Base-by-base conservation (phyloP, 2,113 vertebrate genomes). In the Cercopithecus mona region DNA sequence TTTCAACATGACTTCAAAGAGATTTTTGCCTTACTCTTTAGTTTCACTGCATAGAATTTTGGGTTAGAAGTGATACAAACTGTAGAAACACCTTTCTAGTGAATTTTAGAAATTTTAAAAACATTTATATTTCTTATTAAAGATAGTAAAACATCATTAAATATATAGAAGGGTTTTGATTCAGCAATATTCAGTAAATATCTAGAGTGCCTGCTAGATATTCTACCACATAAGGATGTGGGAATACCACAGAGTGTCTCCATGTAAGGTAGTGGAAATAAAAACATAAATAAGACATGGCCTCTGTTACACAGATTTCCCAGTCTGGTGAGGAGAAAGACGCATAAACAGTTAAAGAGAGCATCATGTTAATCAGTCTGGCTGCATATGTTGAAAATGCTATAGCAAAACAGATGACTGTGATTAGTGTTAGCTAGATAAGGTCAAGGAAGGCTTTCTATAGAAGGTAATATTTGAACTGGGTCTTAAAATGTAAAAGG, bases 401-500 rank as follows among this genome's bases (percentile, higher is more conserved):
- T 20, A 13, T 18, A 8, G 48, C 18, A 75, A 70, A 95, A 48
- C 52, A 91, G 45, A 66, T 57, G 9, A 23, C 45, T 48, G 25
- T 83, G 73, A 45, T 92, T 83, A 50, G 70, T 64, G 64, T 83
- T 79, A 81, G 50, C 25, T 55, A 48, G 64, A 79, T 82, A 66
- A 68, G 22, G 22, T 55, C 23, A 50, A 72, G 73, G 61, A 79
- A 80, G 20, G 22, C 50, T 94, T 84, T 83, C 43, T 30, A 13
- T 20, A 14, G 27, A 45, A 84, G 17, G 50, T 68, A 76, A 23
- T 95, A 85, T 84, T 91, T 97, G 90, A 93, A 81, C 76, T 90
- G 30, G 30, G 43, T 25, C 35, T 88, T 90, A 82, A 92, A 80
- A 48, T 66, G 30, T 7, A 27, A 86, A 66, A 91, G 50, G 52